A percentile compares a stretch with the other conserved stretches of the same genome.
Conservation (phyloP, 2,113 vertebrate species). For the Microtus richardsoni region DNA sequence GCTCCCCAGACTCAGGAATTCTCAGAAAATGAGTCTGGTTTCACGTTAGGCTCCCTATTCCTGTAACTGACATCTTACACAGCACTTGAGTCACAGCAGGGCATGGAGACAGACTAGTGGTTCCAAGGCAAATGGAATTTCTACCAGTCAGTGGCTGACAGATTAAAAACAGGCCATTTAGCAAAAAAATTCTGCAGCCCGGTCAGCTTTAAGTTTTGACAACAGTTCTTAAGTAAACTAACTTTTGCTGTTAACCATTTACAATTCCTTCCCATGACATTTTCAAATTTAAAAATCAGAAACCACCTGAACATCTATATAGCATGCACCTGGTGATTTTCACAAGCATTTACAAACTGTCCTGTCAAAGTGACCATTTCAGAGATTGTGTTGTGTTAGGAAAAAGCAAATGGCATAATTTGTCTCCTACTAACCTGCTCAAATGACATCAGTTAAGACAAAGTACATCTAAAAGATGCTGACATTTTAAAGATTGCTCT, state of each 20-base stretch:
- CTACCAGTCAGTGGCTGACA: neutral
- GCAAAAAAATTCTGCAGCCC: neutral
- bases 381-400: slow-evolving; percentile 61
- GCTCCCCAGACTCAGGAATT: slow-evolving; percentile 15
- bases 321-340: slow-evolving; percentile 60
- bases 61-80: neutral
- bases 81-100: slow-evolving; percentile 41
- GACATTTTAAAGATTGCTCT: slow-evolving; percentile 66
- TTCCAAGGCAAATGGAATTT: slow-evolving; percentile 63
- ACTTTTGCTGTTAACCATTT: slow-evolving; percentile 54
- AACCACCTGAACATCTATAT: slow-evolving; percentile 49
- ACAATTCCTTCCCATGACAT: neutral
- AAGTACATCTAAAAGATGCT: slow-evolving; percentile 63
- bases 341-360: slow-evolving; percentile 60
- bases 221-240: slow-evolving; percentile 36
- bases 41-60: neutral
- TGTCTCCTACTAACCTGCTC: slow-evolving; percentile 53
- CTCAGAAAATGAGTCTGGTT: slow-evolving; percentile 34
- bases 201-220: slow-evolving; percentile 33
- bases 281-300: slow-evolving; percentile 68
- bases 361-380: slow-evolving; percentile 60
- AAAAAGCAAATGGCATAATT: slow-evolving; percentile 71
- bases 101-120: slow-evolving; percentile 36
- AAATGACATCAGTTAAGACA: slow-evolving; percentile 63
- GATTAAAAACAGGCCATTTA: slow-evolving; percentile 37